These are phyloP conservation scores for Florisuga fusca DNA, from an alignment of 2,797 vertebrate genomes.

Conservation along the genomic window DNA sequence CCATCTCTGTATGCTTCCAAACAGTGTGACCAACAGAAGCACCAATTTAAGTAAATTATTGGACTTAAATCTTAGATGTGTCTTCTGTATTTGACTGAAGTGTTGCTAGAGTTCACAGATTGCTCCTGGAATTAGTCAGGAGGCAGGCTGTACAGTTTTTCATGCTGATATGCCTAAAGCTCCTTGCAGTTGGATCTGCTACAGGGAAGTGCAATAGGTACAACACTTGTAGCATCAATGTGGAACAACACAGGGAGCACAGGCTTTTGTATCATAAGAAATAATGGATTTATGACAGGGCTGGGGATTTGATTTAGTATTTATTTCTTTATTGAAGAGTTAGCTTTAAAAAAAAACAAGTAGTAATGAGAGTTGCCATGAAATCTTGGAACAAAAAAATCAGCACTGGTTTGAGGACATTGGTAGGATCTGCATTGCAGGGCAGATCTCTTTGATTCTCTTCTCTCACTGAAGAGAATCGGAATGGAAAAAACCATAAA, in stretches of 20 bases:
- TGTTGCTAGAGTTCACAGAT: not conserved
- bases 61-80: not conserved
- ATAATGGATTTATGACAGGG: not conserved
- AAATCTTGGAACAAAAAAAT: not conserved
- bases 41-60: not conserved
- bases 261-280: not conserved
- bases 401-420: not conserved
- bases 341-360: not conserved
- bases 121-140: not conserved
- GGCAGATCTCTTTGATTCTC: no score
- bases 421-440: not conserved
- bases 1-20: not conserved
- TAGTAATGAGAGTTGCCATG: not conserved
- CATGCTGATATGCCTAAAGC: not conserved
- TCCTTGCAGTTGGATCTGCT: not conserved
- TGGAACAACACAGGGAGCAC: not conserved
- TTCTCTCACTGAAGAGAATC: not conserved
- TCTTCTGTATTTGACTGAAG: not conserved
- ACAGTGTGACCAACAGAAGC: not conserved
- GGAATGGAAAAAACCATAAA: not conserved
- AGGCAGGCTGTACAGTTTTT: not conserved
- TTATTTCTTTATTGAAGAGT: not conserved
- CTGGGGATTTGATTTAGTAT: not conserved
- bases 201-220: not conserved
- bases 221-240: accelerated